Conservation (phyloP, 2,113 vertebrate species). For the Dicerorhinus sumatrensis region DNA sequence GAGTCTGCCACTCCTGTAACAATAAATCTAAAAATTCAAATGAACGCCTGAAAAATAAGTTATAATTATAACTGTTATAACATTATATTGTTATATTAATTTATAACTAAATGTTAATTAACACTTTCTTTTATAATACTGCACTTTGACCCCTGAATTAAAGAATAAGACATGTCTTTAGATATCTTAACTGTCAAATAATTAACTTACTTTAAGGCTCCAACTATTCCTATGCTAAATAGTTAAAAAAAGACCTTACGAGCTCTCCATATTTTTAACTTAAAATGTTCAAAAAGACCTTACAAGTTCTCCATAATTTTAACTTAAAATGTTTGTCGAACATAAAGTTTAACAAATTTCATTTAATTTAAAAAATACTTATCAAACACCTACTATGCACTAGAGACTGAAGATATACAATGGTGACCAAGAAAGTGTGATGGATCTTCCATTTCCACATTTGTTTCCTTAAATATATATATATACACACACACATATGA, state of each 20-base stretch:
- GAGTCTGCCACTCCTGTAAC: constrained; percentile 95
- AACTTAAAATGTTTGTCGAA: constrained; percentile 48
- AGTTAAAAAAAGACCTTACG: neutral
- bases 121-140: neutral
- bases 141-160: neutral
- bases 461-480: neutral
- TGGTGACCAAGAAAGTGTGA: neutral
- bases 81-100: neutral
- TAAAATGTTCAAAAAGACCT: constrained; percentile 44
- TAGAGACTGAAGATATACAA: neutral
- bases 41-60: constrained; percentile 89
- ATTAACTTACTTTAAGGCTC: neutral
- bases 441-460: neutral
- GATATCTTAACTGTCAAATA: neutral
- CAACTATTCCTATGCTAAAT: neutral
- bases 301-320: constrained; percentile 13
- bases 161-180: neutral
- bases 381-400: neutral
- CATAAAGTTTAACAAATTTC: constrained; percentile 14
- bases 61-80: constrained; percentile 30
- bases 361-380: constrained; percentile 7
- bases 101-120: constrained; percentile 50
- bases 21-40: constrained; percentile 96
- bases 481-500: neutral
- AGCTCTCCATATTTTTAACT: constrained; percentile 35